Conservation (phyloP, 2,797 vertebrate genomes). For the Diceros bicornis region DNA sequence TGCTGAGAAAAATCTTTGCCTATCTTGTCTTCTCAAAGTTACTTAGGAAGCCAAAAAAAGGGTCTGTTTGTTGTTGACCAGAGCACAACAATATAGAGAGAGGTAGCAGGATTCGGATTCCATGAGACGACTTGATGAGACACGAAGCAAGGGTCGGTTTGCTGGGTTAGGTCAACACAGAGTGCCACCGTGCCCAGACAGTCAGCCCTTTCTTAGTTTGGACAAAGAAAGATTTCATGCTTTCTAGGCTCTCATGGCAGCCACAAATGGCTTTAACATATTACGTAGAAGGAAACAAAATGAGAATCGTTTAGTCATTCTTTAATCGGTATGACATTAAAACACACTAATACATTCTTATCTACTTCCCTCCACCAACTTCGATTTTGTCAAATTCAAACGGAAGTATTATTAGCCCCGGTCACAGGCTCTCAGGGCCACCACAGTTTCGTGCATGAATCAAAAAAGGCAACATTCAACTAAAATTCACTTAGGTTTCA, state of each 20-base stretch:
- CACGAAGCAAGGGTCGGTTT: constrained; percentile 29
- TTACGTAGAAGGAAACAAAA: constrained; percentile 19
- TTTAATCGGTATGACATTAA: constrained; percentile 65
- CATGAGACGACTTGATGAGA: background rate
- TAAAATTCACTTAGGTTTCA: constrained; percentile 22
- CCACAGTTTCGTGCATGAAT: background rate
- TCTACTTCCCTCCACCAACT: constrained; percentile 74
- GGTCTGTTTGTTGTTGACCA: constrained; percentile 9
- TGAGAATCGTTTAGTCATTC: constrained; percentile 53
- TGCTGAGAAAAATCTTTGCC: background rate
- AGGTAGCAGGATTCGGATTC: constrained; percentile 73
- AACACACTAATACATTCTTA: constrained; percentile 64
- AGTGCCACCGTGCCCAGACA: background rate
- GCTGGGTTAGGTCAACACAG: background rate
- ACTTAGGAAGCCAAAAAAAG: background rate
- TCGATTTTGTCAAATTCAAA: constrained; percentile 62
- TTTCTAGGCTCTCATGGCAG: background rate
- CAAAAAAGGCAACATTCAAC: constrained; percentile 51
- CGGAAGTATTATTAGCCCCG: background rate
- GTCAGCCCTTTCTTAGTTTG: constrained; percentile 56
- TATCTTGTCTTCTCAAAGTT: constrained; percentile 39
- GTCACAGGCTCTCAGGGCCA: background rate
- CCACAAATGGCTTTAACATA: background rate
- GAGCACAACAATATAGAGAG: constrained; percentile 63
- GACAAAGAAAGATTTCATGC: background rate